Percentiles rank a stretch among this genome's conserved stretches.
These are phyloP conservation scores for Apocheima hispidaria DNA, from an alignment of 2,888 invertebrate species.

Conservation along the genomic window DNA sequence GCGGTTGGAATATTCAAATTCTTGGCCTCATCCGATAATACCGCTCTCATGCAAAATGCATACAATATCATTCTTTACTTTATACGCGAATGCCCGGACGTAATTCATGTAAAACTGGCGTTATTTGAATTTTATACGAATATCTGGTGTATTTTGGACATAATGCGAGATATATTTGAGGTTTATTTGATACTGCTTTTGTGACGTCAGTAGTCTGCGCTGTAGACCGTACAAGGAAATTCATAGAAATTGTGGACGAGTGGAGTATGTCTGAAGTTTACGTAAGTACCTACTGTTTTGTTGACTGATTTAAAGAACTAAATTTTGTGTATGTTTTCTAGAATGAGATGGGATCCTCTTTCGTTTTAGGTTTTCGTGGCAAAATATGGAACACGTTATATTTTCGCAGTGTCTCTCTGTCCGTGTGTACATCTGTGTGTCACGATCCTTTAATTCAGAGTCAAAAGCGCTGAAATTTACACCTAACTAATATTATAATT, in stretches of 20 bases:
- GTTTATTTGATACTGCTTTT: constrained; percentile 29
- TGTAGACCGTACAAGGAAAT: background rate
- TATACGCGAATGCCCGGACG: constrained; percentile 74
- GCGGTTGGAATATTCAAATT: constrained; percentile 79
- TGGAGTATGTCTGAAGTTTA: no score
- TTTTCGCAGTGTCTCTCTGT: no score
- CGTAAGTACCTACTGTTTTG: no score
- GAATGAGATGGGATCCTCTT: no score
- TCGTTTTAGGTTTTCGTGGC: no score
- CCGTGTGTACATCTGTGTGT: no score
- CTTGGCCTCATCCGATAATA: constrained; percentile 81
- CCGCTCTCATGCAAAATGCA: constrained; percentile 83
- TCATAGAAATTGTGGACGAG: background rate
- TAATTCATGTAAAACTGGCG: constrained; percentile 83
- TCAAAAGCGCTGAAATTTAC: no score
- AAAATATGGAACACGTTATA: no score
- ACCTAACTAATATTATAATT: no score
- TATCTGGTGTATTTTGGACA: constrained; percentile 60
- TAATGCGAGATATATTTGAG: constrained; percentile 38
- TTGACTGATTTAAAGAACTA: no score
- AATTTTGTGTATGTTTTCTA: no score
- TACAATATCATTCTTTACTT: constrained; percentile 84
- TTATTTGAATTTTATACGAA: constrained; percentile 81
- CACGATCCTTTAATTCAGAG: no score
- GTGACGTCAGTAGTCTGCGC: constrained; percentile 6